Conservation (phyloP, 2,113 vertebrate species). For the Paramormyrops kingsleyae region DNA sequence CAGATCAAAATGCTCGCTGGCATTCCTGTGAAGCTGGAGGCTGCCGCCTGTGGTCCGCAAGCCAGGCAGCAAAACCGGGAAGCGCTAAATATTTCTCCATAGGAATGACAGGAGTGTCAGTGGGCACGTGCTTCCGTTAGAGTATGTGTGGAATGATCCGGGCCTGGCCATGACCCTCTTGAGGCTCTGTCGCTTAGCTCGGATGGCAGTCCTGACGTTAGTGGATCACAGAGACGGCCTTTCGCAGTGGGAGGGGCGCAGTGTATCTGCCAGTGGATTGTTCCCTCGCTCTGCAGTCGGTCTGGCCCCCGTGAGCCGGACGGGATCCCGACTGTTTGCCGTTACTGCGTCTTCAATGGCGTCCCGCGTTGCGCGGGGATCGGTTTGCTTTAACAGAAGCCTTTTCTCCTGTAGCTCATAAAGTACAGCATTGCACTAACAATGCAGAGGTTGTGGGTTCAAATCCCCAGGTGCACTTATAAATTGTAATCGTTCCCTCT, state of each 20-base stretch:
- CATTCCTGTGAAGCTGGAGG: neutral
- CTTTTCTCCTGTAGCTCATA: neutral
- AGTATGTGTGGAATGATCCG: neutral
- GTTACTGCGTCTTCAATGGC: neutral
- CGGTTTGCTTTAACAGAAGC: conserved; percentile 32
- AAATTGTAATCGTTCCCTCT: neutral
- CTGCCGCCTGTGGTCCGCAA: neutral
- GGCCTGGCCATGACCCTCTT: neutral
- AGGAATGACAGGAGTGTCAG: neutral
- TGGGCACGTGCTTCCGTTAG: neutral
- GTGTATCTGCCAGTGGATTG: conserved; percentile 71
- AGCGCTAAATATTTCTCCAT: neutral
- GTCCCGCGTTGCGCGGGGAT: conserved; percentile 36
- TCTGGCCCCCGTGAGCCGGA: conserved; percentile 35
- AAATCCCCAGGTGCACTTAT: neutral
- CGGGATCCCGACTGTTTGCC: too few species aligned
- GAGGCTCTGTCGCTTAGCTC: neutral
- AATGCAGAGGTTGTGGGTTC: neutral
- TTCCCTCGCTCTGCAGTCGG: conserved; percentile 56
- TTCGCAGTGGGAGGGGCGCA: conserved; percentile 48
- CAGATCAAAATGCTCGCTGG: neutral
- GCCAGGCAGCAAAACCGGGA: neutral
- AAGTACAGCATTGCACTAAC: neutral
- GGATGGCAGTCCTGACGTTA: neutral
- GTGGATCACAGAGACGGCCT: conserved; percentile 38